phyloP scores from a whole-genome alignment of 2,888 invertebrate species.

The Cryptocephalus moraei region DNA sequence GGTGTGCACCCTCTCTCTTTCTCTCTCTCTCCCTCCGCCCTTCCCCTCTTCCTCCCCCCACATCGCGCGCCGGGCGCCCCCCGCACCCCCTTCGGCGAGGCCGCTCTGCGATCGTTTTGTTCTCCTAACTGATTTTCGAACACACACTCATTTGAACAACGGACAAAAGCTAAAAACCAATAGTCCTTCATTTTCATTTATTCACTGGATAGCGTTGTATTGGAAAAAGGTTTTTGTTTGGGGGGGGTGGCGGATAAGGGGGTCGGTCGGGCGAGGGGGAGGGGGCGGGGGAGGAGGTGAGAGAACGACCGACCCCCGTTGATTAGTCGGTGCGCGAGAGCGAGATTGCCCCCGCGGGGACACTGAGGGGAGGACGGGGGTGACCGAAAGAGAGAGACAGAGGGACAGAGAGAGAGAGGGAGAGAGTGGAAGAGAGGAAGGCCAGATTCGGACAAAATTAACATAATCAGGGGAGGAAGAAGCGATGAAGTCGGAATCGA shows the following conservation, averaged over 20 bases:
- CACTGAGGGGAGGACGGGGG: constrained; percentile 11
- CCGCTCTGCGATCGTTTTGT: constrained; percentile 30
- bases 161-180: constrained; percentile 42
- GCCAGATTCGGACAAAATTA: too few species aligned
- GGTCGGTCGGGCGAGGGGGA: constrained; percentile 13
- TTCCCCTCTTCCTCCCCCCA: constrained; percentile 16
- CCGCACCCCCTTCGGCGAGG: background rate
- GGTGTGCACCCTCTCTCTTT: background rate
- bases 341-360: too few species aligned
- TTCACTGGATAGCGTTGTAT: constrained; percentile 39
- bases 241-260: constrained; percentile 4
- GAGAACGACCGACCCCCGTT: too few species aligned
- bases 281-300: too few species aligned
- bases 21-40: constrained; percentile 4
- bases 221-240: constrained; percentile 40
- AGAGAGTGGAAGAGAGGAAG: too few species aligned
- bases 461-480: too few species aligned
- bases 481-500: too few species aligned
- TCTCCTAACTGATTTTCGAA: constrained; percentile 40
- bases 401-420: too few species aligned
- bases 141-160: constrained; percentile 35
- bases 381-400: too few species aligned
- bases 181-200: constrained; percentile 43
- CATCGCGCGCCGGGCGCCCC: constrained; percentile 18
- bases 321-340: too few species aligned